phyloP scores from a whole-genome alignment of 2,797 vertebrate species.

The Picus viridis region DNA sequence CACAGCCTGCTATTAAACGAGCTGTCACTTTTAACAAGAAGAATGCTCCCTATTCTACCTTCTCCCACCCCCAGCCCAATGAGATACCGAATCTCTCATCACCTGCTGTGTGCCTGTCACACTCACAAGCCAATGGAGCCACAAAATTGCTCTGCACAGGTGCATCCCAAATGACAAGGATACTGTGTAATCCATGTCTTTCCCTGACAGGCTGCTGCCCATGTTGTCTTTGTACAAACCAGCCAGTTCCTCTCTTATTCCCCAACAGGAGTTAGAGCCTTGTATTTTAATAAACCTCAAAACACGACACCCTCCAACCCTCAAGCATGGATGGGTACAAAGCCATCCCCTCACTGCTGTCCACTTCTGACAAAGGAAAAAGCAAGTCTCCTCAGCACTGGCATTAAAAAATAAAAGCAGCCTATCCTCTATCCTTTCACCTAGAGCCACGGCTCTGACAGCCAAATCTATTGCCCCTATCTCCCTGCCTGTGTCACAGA shows the following conservation, averaged over 20 bases:
- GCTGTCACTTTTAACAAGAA: slow-evolving; percentile 35
- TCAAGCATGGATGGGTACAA: background rate
- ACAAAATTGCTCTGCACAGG: slow-evolving; percentile 52
- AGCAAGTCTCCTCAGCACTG: background rate
- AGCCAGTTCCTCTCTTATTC: background rate
- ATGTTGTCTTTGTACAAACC: slow-evolving; percentile 30
- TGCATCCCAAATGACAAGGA: slow-evolving; percentile 49
- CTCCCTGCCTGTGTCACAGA: background rate
- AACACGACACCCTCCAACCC: accelerated
- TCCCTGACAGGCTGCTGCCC: slow-evolving; percentile 24
- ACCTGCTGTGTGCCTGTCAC: slow-evolving; percentile 59
- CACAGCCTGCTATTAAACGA: background rate
- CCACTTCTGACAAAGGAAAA: slow-evolving; percentile 31
- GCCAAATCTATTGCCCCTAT: background rate
- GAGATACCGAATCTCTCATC: slow-evolving; percentile 44
- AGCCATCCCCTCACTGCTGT: background rate
- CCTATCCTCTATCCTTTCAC: background rate
- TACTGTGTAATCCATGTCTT: background rate
- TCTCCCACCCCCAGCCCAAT: slow-evolving; percentile 20
- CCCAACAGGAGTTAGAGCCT: background rate
- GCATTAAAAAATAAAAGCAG: accelerated
- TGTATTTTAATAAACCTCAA: background rate
- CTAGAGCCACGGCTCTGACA: background rate
- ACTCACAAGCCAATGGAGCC: background rate
- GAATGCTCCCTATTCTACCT: background rate